Evolutionary conservation across 2,113 vertebrate species (phyloP), one percentile per base, ranked within the genome.

Genomic region (Cyanistes caeruleus): DNA sequence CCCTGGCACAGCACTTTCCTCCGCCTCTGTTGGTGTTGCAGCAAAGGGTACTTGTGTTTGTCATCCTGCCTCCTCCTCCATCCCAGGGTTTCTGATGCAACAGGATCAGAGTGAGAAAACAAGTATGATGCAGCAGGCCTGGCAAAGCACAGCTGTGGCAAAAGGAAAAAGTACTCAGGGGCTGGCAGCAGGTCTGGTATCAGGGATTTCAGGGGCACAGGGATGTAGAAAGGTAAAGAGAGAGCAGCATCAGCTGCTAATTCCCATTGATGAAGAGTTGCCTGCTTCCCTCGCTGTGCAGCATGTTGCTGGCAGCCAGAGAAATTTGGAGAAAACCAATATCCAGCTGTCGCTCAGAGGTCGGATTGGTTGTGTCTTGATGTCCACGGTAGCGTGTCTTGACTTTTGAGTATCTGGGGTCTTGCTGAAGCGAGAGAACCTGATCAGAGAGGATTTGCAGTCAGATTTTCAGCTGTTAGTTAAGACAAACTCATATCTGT

Each of bases 291-390:
- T 70, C 4, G 0, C 31, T 59, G 53, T 62, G 75, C 46, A 91
- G 81, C 1, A 2, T 11, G 37, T 27, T 72, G 30, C 69, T 79
- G 65, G 70, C 75, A 83, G 92, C 17, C 24, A 5, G 43, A 59
- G 72, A 25, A 49, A 59, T 33, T 30, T 82, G 84, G 78, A 88
- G 87, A 85, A 95, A 95, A 87, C 52, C 87, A 90, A 86, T 86
- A 86, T 77, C 60, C 53, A 88, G 22, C 68, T 90, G 85, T 93
- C 28, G 27, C 74, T 87, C 89, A 59, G 87, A 49, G 68, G 79
- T 83, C 0, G 1, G 31, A 35, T 16, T 20, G n/a, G 56, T 23
- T 78, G 43, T 55, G 41, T 70, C 64, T 70, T 13, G 6, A n/a
- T 37, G 44, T 74, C 87, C 44, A 63, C 4, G 3, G 20, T 30